Evolutionary conservation across 2,797 vertebrate species (phyloP), one percentile per base, ranked within the genome.

Genomic region (Pogonophryne albipinna): DNA sequence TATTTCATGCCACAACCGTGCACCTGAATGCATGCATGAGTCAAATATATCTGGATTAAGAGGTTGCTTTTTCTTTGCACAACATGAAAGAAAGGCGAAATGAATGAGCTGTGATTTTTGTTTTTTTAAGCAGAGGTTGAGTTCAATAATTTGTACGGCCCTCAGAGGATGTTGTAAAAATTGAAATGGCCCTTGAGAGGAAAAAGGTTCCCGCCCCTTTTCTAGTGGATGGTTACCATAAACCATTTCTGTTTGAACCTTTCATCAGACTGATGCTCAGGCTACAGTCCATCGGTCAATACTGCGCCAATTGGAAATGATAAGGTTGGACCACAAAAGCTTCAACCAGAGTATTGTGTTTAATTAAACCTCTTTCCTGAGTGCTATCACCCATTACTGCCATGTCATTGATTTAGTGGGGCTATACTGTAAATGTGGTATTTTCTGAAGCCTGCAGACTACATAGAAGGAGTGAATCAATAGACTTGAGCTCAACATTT

Each of bases 401-500:
- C 41, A 47, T 13, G 51, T 41, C 61, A 75, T 71, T 86, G 85
- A 89, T 91, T 88, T 66, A 66, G 49, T 16, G 8, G 20, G 49
- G 51, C 55, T 47, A 56, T 66, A 38, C 34, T 38, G 34, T 38
- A 70, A 78, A 55, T 62, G 49, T 23, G 31, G 41, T 55, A 27
- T 10, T 44, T 49, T 76, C 44, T 53, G n/a, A 44, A 46, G 42
- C 13, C 57, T 75, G 31, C 65, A 59, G 15, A 63, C 38, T 62
- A 52, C n/a, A 13, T 38, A 19, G 41, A 66, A 23, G 41, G 16
- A 59, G 56, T 14, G 20, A 69, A 71, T 87, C 80, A 67, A 85
- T 78, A 66, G 9, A 66, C 9, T 46, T 42, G 20, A 63, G 44
- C 17, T 53, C 44, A 67, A 70, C 12, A 53, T 15, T 23, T 1